phyloP scores from a whole-genome alignment of 2,797 vertebrate species.

The Notolabrus celidotus region DNA sequence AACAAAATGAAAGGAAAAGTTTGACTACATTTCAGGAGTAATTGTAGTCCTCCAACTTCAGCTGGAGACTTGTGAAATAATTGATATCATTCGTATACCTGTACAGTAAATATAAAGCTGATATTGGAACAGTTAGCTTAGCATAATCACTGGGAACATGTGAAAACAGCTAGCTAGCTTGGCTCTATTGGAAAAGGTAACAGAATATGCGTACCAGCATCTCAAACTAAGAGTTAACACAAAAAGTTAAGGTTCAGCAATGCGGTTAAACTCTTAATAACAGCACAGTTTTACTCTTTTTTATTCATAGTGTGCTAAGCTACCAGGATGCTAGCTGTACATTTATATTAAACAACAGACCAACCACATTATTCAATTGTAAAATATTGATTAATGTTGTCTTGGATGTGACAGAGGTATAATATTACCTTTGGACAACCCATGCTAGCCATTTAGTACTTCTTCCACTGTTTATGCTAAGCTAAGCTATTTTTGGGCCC shows the following conservation, averaged over 20 bases:
- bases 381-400: too few relatives aligned
- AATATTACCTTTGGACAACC: too few relatives aligned
- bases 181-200: too few relatives aligned
- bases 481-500: neutral
- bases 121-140: constrained; percentile 7
- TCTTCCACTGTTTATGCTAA: neutral
- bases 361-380: neutral
- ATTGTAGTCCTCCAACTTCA: neutral
- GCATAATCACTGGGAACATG: neutral
- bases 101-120: neutral
- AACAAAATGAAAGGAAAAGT: neutral
- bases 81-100: neutral
- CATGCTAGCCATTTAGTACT: too few relatives aligned
- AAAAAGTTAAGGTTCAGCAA: neutral
- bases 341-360: neutral
- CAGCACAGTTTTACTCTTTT: neutral
- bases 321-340: neutral
- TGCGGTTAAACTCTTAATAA: too few relatives aligned
- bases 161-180: too few relatives aligned
- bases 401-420: too few relatives aligned
- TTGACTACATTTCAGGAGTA: neutral
- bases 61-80: neutral
- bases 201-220: too few relatives aligned
- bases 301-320: neutral
- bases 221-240: neutral